These are phyloP conservation scores for Connochaetes taurinus DNA, from an alignment of 2,113 vertebrate genomes.

Conservation along the genomic window DNA sequence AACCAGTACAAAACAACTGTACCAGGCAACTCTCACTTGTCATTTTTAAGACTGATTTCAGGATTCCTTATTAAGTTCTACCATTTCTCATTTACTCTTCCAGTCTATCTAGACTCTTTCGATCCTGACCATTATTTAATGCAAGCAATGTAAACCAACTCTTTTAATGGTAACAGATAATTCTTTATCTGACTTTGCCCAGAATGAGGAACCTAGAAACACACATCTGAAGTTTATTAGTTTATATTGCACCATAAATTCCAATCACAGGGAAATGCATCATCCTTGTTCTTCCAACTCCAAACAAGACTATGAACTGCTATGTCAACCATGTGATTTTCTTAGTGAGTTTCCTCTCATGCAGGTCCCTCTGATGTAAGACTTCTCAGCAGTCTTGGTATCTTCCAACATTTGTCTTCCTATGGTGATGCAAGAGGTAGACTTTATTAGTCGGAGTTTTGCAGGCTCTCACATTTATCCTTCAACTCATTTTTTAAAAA, in stretches of 20 bases:
- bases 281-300: background rate
- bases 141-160: background rate
- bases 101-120: background rate
- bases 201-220: background rate
- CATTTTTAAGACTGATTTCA: background rate
- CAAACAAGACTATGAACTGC: background rate
- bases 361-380: background rate
- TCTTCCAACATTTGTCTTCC: background rate
- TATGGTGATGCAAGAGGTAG: background rate
- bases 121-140: background rate
- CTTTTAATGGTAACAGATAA: background rate
- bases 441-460: background rate
- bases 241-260: background rate
- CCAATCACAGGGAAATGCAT: background rate
- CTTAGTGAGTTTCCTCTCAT: background rate
- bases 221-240: background rate
- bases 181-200: background rate
- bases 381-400: background rate
- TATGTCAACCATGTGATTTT: background rate
- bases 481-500: background rate
- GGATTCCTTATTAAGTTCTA: background rate
- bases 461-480: conserved; percentile 2
- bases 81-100: background rate
- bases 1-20: background rate
- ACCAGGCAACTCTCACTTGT: background rate